A percentile compares a stretch with the other conserved stretches of the same genome.
Evolutionary conservation across 2,113 vertebrate species (phyloP).

Genomic region (Thinocorus orbignyianus): DNA sequence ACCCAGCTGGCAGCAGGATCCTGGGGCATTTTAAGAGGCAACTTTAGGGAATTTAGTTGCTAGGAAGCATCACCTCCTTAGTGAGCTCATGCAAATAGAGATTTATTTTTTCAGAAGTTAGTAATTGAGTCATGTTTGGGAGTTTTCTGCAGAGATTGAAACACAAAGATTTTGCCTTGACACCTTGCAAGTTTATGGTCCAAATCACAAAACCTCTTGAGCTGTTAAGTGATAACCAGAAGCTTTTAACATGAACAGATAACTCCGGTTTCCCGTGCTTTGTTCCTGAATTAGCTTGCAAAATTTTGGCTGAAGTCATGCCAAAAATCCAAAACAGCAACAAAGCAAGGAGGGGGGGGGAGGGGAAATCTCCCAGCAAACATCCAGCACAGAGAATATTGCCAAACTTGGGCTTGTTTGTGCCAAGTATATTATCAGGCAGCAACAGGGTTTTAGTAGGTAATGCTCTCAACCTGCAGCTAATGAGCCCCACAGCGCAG

Average conservation of each 20-base stretch:
- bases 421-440: conserved; percentile 40
- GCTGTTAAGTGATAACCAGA: neutral
- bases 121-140: neutral
- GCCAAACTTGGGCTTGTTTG: neutral
- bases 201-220: neutral
- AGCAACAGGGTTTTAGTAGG: neutral
- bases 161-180: neutral
- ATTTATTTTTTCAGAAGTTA: neutral
- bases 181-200: neutral
- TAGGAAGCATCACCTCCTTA: neutral
- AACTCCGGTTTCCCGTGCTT: conserved; percentile 1
- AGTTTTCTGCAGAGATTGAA: neutral
- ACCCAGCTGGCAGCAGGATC: neutral
- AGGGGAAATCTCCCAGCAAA: neutral
- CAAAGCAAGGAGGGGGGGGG: neutral
- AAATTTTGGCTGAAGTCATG: conserved; percentile 23
- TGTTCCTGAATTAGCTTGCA: conserved; percentile 27
- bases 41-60: conserved; percentile 6
- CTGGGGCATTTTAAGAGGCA: neutral
- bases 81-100: neutral
- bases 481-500: rapidly evolving
- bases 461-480: neutral
- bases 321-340: conserved; percentile 33
- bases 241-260: conserved; percentile 13
- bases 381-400: neutral